Evolutionary conservation across 2,113 vertebrate species (phyloP), one percentile per base, ranked within the genome.

Genomic region (Actenoides hombroni): DNA sequence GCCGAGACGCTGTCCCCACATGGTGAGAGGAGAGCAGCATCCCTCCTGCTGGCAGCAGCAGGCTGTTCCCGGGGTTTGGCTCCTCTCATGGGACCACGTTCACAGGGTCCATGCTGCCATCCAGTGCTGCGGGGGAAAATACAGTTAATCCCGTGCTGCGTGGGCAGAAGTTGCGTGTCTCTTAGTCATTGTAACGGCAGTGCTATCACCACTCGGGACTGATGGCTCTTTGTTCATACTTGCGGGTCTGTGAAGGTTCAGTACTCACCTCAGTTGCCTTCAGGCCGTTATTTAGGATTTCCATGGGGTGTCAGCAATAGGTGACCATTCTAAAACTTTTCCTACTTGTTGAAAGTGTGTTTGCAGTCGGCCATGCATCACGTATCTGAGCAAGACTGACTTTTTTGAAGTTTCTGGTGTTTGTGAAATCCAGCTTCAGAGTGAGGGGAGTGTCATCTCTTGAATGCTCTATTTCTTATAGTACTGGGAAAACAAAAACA

Each of bases 401-500:
- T 33, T 35, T 60, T 9, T 33, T 29, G 29, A 57, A 60, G 25
- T 13, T 86, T 75, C 24, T 63, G 56, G 29, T 82, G 46, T 44
- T 61, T n/a, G 35, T 37, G 65, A 92, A 94, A 61, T 46, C 37
- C 84, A 73, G 31, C 78, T 70, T 40, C 61, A 57, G 74, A 4
- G 0, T 35, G 19, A 70, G 40, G 40, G 53, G 71, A 59, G 39
- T 48, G 79, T 49, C 35, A 9, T 68, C 64, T 79, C 40, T 67
- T 92, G 53, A 88, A 86, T 81, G 77, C 57, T 81, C 26, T 56
- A 15, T 49, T 80, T 92, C 90, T 95, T 73, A 26, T 28, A 61
- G 59, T 19, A 13, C 48, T 53, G 69, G 65, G 59, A 77, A 69
- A 68, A 93, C 76, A 95, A 96, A 97, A 89, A 40, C 35, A 67